These are phyloP conservation scores for Erpetoichthys calabaricus DNA, from an alignment of 2,797 vertebrate genomes.

Conservation along the genomic window DNA sequence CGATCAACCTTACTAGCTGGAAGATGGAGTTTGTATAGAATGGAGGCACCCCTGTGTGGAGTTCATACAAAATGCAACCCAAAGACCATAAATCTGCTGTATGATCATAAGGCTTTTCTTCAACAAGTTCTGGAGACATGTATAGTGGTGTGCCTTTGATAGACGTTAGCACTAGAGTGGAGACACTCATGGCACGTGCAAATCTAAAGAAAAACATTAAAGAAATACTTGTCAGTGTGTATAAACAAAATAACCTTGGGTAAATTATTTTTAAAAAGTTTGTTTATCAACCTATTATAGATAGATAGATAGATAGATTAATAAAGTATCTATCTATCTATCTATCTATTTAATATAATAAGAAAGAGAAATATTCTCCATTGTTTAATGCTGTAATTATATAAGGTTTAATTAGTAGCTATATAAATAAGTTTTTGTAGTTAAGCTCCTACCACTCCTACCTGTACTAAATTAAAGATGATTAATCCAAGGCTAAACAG, in stretches of 20 bases:
- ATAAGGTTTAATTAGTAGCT: too few relatives aligned
- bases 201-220: constrained; percentile 49
- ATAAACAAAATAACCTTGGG: background rate
- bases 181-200: constrained; percentile 87
- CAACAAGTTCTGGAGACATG: constrained; percentile 92
- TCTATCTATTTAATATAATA: too few relatives aligned
- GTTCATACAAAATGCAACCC: constrained; percentile 90
- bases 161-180: constrained; percentile 88
- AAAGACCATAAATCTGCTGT: constrained; percentile 90
- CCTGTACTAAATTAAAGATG: too few relatives aligned
- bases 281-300: too few relatives aligned
- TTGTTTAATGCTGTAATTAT: too few relatives aligned
- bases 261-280: too few relatives aligned
- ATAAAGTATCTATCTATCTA: too few relatives aligned
- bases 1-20: constrained; percentile 77
- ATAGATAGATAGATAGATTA: too few relatives aligned
- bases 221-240: background rate
- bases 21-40: constrained; percentile 94
- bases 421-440: too few relatives aligned
- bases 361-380: too few relatives aligned
- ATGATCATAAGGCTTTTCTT: constrained; percentile 87
- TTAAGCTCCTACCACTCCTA: too few relatives aligned
- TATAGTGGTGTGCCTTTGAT: constrained; percentile 95
- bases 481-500: too few relatives aligned
- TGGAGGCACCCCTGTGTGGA: constrained; percentile 82